Base-by-base conservation (phyloP, 2,888 invertebrate species). In the Sarcophaga carnaria region DNA sequence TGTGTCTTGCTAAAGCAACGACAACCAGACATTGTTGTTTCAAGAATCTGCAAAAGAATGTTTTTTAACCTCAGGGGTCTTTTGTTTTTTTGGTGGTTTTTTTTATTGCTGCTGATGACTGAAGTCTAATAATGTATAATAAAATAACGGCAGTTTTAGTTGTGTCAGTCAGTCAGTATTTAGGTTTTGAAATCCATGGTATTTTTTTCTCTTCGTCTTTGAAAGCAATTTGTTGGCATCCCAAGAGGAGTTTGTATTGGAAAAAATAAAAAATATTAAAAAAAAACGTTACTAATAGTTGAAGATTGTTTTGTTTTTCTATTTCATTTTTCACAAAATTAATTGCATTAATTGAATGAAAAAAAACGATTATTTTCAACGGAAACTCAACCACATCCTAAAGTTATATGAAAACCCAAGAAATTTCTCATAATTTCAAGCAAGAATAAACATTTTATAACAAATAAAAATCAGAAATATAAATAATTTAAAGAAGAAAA, bases 61-160 rank as follows among this genome's bases (percentile, higher is more conserved):
- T 37, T 1, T 54, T 54, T 54, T 54, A 54, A 54, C 54, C 54
- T 54, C 54, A 54, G 54, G 54, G 14, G 14, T 54, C 14, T 17
- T 63, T 37, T 54, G 14, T 20, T 14, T 62, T 14, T 22, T 22
- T 22, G 1, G 22, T 47, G 22, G 45, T 69, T 2, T 69, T 47
- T 76, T 11, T 25, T 22, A 25, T 71, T 49, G 60, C 64, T 66
- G 72, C 67, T 67, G 78, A 60, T 60, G 62, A 62, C 14, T 71
- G 62, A 62, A 62, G 71, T 78, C 67, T 49, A 67, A 78, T 78
- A 67, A 72, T 83, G 72, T 62, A 74, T 62, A 27, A 37, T 37
- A 70, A 86, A 83, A 81, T 77, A 81, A 80, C 80, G 49, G 70
- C 64, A 64, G 71, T 80, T 86, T 82, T 47, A 47, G 74, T 62